Percentiles rank a stretch among this genome's conserved stretches.
Conservation (phyloP, 2,888 invertebrate species). For the Oligia latruncula region DNA sequence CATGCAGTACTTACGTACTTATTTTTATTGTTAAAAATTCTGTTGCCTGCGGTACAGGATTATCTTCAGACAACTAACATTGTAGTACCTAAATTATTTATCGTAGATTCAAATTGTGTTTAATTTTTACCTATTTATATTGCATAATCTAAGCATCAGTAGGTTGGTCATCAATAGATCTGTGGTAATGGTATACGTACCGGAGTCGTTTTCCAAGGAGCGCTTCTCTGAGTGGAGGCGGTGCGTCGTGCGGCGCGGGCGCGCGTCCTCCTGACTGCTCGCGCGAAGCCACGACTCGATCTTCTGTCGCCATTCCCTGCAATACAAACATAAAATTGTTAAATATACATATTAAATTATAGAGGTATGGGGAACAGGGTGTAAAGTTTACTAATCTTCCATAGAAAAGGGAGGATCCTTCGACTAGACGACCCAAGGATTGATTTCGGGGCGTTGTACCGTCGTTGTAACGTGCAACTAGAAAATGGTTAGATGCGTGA, state of each 20-base stretch:
- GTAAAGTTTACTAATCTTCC: too few species aligned
- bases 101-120: background rate
- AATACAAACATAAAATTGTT: background rate
- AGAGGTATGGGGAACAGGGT: too few species aligned
- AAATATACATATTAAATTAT: background rate
- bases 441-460: too few species aligned
- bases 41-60: too few species aligned
- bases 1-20: background rate
- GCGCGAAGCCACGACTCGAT: constrained; percentile 97
- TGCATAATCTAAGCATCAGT: background rate
- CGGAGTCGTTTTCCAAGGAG: constrained; percentile 96
- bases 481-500: too few species aligned
- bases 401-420: too few species aligned
- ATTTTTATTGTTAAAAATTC: background rate
- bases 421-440: too few species aligned
- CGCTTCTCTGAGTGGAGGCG: constrained; percentile 92
- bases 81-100: background rate
- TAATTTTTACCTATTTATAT: too few species aligned
- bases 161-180: background rate
- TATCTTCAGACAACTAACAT: too few species aligned
- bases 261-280: constrained; percentile 95
- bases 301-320: constrained; percentile 96
- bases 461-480: too few species aligned
- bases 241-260: constrained; percentile 91
- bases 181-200: constrained; percentile 79